phyloP scores from a whole-genome alignment of 30 jellyfish, hydroid and myxozoan species.

The Cassiopea xamachana region DNA sequence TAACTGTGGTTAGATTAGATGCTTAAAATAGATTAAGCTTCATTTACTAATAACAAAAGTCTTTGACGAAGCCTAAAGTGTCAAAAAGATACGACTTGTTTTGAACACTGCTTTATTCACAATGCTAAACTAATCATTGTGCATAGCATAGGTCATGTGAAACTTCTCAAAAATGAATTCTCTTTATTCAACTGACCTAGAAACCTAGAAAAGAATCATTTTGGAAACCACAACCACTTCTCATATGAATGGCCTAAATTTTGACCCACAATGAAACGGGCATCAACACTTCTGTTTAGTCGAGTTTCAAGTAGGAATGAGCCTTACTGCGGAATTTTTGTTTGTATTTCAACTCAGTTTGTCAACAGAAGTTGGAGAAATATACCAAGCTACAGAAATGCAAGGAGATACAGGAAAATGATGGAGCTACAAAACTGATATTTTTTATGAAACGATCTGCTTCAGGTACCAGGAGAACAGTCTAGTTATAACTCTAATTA shows the following conservation, averaged over 20 bases:
- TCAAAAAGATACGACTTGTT: no score
- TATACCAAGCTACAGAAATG: neutral
- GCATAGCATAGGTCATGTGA: neutral
- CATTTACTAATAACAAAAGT: no score
- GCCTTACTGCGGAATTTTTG: no score
- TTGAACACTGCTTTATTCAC: no score
- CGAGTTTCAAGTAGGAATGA: no score
- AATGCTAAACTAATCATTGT: neutral
- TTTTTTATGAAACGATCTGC: neutral
- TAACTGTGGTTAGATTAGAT: no score
- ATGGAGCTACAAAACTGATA: neutral
- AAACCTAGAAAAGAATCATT: neutral
- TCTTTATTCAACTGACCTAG: neutral
- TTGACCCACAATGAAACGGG: neutral
- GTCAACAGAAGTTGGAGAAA: neutral
- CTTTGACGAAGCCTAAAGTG: no score
- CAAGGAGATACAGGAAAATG: neutral
- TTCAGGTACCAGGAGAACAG: neutral
- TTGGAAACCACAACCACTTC: neutral
- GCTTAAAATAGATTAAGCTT: no score
- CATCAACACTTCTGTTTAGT: no score
- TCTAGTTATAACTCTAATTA: neutral
- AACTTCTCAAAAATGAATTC: neutral
- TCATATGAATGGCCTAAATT: neutral
- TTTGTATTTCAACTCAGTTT: no score